These are phyloP conservation scores for Eupithecia pulchellata DNA, from an alignment of 2,888 invertebrate genomes.

Conservation along the genomic window DNA sequence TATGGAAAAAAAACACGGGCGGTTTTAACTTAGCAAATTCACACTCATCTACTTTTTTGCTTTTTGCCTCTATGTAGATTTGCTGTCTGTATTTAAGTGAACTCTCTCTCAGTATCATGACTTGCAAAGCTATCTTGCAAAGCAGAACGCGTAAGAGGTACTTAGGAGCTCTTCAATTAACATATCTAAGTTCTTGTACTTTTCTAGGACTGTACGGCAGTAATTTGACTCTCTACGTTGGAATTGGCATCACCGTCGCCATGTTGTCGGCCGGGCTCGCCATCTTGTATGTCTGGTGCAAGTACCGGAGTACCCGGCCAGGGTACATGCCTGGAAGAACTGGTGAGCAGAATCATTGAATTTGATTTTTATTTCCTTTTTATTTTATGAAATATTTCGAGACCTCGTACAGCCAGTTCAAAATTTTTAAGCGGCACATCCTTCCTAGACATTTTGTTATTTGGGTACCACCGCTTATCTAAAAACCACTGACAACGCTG, in stretches of 20 bases:
- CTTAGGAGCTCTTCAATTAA: not conserved
- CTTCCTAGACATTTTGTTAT: too few species aligned
- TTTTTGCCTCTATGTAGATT: too few species aligned
- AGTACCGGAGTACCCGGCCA: slow-evolving; percentile 61
- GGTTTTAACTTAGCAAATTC: not conserved
- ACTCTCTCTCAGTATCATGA: not conserved
- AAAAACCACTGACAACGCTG: too few species aligned
- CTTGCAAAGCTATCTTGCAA: not conserved
- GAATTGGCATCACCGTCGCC: slow-evolving; percentile 72
- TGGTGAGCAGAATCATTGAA: slow-evolving; percentile 57
- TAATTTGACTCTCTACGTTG: slow-evolving; percentile 71
- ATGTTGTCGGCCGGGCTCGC: slow-evolving; percentile 69
- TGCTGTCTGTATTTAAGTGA: not conserved
- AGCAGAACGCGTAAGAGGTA: too few species aligned
- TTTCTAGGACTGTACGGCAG: slow-evolving; percentile 64
- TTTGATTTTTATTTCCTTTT: too few species aligned
- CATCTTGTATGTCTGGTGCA: slow-evolving; percentile 74
- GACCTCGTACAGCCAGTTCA: too few species aligned
- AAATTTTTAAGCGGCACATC: too few species aligned
- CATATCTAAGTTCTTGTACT: not conserved
- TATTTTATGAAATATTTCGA: too few species aligned
- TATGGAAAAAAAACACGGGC: not conserved
- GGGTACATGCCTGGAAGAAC: slow-evolving; percentile 72
- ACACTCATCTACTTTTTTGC: not conserved
- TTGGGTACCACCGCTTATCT: too few species aligned